Evolutionary conservation across 2,888 invertebrate species (phyloP).

Genomic region (Pyrocoelia pectoralis): DNA sequence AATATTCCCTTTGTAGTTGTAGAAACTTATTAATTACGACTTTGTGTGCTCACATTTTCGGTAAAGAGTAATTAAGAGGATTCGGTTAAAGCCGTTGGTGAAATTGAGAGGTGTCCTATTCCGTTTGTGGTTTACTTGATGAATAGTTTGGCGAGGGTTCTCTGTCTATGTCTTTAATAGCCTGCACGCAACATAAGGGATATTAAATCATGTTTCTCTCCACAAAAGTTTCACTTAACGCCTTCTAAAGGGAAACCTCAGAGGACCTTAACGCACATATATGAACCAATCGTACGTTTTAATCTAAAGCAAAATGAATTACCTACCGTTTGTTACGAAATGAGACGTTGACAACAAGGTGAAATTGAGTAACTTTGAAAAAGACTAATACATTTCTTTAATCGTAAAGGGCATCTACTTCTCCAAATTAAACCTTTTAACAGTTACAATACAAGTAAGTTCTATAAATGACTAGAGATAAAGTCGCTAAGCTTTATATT

Average conservation of each 20-base stretch:
- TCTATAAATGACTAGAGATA: too few species aligned
- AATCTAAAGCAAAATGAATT: background rate
- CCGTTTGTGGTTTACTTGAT: slow-evolving; percentile 35
- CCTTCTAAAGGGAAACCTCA: slow-evolving; percentile 15
- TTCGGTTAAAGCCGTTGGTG: slow-evolving; percentile 26
- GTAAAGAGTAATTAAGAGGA: slow-evolving; percentile 31
- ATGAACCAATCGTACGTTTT: background rate
- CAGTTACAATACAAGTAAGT: too few species aligned
- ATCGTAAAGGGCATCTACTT: too few species aligned
- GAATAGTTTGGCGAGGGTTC: slow-evolving; percentile 33
- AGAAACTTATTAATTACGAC: slow-evolving; percentile 30
- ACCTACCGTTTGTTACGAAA: background rate
- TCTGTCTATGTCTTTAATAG: slow-evolving; percentile 28
- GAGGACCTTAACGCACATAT: background rate
- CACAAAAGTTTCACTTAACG: slow-evolving; percentile 30
- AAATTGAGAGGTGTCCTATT: slow-evolving; percentile 33
- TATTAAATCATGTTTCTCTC: slow-evolving; percentile 34
- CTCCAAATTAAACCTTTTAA: too few species aligned
- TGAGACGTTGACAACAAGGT: background rate
- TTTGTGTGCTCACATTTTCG: slow-evolving; percentile 25
- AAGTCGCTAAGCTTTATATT: too few species aligned
- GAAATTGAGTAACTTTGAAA: background rate
- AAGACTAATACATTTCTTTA: too few species aligned
- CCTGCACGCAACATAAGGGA: slow-evolving; percentile 32
- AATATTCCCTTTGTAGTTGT: background rate